Percentiles rank a stretch among this genome's conserved stretches.
These are phyloP conservation scores for Ammodytes dubius DNA, from an alignment of 2,113 vertebrate species.

Conservation along the genomic window DNA sequence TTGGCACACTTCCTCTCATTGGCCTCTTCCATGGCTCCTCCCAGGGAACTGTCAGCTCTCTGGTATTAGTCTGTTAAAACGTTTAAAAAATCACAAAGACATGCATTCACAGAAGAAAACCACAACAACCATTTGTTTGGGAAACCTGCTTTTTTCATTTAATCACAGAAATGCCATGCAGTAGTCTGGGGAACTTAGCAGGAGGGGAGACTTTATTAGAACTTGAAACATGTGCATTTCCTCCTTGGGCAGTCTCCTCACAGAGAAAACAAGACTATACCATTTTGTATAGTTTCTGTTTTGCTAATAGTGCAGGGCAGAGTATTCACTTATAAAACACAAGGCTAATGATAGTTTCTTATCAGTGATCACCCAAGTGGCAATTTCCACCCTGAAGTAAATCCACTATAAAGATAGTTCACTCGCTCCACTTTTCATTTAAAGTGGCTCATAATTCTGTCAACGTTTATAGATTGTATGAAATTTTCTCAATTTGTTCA, in stretches of 20 bases:
- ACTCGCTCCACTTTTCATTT: constrained; percentile 62
- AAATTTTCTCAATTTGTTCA: constrained; percentile 60
- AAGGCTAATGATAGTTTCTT: constrained; percentile 35
- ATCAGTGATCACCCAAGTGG: constrained; percentile 52
- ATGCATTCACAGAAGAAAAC: constrained; percentile 20
- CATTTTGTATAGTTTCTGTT: constrained; percentile 23
- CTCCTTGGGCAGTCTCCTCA: not conserved
- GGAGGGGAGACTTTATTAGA: constrained; percentile 40
- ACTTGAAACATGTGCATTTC: constrained; percentile 31
- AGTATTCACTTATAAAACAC: constrained; percentile 30
- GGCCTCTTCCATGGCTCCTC: too few relatives aligned
- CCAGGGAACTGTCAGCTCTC: too few relatives aligned
- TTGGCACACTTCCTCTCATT: too few relatives aligned
- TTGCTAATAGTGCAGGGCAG: constrained; percentile 46
- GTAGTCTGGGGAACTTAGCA: constrained; percentile 10
- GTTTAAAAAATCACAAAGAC: not conserved
- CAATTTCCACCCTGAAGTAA: constrained; percentile 43
- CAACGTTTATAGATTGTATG: constrained; percentile 61
- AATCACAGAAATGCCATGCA: not conserved
- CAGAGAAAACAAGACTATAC: not conserved
- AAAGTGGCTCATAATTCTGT: constrained; percentile 56
- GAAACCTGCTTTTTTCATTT: not conserved
- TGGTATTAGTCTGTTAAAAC: too few relatives aligned
- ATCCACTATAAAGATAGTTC: constrained; percentile 48
- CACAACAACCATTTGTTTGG: not conserved